phyloP scores from a whole-genome alignment of 1,140 invertebrate genomes.

The Sycophaga agraensis region DNA sequence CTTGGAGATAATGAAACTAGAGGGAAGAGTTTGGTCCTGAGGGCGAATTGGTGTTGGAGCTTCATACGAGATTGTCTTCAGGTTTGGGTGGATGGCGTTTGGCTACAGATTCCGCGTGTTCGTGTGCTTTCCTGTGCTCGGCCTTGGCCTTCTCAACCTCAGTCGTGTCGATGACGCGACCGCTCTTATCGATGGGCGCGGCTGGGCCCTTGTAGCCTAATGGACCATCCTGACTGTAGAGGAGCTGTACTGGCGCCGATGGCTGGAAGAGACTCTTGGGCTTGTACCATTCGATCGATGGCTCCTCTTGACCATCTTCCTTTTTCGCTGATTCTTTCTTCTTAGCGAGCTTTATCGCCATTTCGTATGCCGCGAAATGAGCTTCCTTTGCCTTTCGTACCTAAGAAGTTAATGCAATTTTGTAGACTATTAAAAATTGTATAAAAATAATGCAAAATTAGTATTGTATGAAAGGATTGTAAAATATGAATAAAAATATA shows the following conservation, averaged over 20 bases:
- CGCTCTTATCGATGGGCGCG: constrained; percentile 49
- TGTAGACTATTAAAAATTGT: not conserved
- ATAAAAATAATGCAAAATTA: not conserved
- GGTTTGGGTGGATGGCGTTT: not conserved
- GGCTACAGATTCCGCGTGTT: constrained; percentile 37
- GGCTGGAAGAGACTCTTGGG: not conserved
- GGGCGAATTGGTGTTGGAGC: too few species aligned
- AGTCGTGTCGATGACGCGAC: constrained; percentile 49
- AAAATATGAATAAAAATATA: too few species aligned
- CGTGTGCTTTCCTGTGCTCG: constrained; percentile 46
- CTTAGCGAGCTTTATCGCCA: not conserved
- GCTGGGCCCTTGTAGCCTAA: constrained; percentile 28
- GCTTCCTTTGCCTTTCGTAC: constrained; percentile 18
- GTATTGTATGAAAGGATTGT: not conserved
- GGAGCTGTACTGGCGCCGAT: constrained; percentile 18
- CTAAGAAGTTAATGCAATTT: not conserved
- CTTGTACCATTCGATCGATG: not conserved
- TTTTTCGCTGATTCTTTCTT: not conserved
- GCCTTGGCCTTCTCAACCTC: constrained; percentile 51
- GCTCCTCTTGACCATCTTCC: not conserved
- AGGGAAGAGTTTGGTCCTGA: too few species aligned
- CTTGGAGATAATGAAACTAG: too few species aligned
- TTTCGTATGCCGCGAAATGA: constrained; percentile 8
- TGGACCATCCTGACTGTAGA: constrained; percentile 2
- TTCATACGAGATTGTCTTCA: not conserved